Evolutionary conservation across 2,888 invertebrate species (phyloP).

Genomic region (Helicoverpa assulta): DNA sequence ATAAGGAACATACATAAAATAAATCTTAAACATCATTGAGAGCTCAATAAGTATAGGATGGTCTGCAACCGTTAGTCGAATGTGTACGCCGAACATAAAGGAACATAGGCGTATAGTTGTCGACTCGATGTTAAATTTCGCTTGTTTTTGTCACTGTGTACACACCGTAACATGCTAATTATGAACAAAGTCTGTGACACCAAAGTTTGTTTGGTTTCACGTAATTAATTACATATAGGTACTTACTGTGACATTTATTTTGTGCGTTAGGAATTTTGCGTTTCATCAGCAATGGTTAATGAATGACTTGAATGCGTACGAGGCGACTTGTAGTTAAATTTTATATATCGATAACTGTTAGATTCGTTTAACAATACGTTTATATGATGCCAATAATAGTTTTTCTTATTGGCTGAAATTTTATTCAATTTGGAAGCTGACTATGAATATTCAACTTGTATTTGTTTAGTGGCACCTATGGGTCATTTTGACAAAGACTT

Average conservation of each 20-base stretch:
- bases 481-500: no score
- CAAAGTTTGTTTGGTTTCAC: slow-evolving; percentile 62
- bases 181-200: slow-evolving; percentile 74
- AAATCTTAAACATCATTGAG: slow-evolving; percentile 42
- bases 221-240: slow-evolving; percentile 68
- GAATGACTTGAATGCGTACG: slow-evolving; percentile 28
- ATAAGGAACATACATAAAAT: slow-evolving; percentile 33
- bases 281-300: slow-evolving; percentile 39
- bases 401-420: slow-evolving; percentile 24
- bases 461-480: no score
- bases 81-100: slow-evolving; percentile 44
- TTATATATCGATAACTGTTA: slow-evolving; percentile 27
- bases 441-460: slow-evolving; percentile 10
- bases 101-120: slow-evolving; percentile 62
- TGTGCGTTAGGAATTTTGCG: slow-evolving; percentile 31
- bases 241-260: slow-evolving; percentile 50
- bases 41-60: slow-evolving; percentile 37
- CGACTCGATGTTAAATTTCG: slow-evolving; percentile 69
- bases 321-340: slow-evolving; percentile 38
- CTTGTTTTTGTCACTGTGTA: slow-evolving; percentile 71
- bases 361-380: slow-evolving; percentile 28
- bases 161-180: slow-evolving; percentile 74
- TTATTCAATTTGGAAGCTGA: slow-evolving; percentile 13
- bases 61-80: slow-evolving; percentile 58
- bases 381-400: slow-evolving; percentile 19